These are phyloP conservation scores for Hemicordylus capensis DNA, from an alignment of 2,113 vertebrate species.

Conservation along the genomic window DNA sequence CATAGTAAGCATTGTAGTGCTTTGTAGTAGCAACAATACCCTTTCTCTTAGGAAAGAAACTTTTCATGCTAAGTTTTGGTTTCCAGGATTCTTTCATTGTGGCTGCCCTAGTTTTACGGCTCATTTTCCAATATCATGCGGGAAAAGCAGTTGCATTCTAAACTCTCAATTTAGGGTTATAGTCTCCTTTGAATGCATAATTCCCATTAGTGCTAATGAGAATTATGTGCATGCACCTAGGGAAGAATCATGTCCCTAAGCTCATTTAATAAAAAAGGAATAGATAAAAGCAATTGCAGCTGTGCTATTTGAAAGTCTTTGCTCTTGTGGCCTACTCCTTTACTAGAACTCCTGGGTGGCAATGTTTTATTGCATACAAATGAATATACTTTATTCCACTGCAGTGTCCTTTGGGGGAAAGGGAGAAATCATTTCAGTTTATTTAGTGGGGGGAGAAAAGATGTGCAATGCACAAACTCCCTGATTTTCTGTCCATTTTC, in stretches of 20 bases:
- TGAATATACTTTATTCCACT: constrained; percentile 30
- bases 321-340: constrained; percentile 11
- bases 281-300: constrained; percentile 34
- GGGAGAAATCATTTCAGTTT: constrained; percentile 6
- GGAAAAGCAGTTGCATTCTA: constrained; percentile 37
- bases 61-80: not conserved
- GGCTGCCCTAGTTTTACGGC: constrained; percentile 11
- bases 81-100: constrained; percentile 31
- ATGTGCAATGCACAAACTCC: constrained; percentile 13
- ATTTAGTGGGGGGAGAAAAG: constrained; percentile 34
- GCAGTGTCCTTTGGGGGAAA: not conserved
- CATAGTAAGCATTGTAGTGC: not conserved
- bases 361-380: constrained; percentile 17
- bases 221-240: constrained; percentile 43
- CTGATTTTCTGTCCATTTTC: not conserved
- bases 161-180: constrained; percentile 33
- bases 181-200: constrained; percentile 42
- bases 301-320: constrained; percentile 27
- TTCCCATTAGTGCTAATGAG: constrained; percentile 49
- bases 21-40: not conserved
- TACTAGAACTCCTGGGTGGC: constrained; percentile 22
- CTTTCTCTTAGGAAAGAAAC: not conserved
- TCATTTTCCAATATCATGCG: constrained; percentile 45
- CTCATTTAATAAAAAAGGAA: constrained; percentile 34
- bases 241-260: constrained; percentile 39